These are phyloP conservation scores for Julus scanicus DNA, from an alignment of 2,888 invertebrate species.

Conservation along the genomic window DNA sequence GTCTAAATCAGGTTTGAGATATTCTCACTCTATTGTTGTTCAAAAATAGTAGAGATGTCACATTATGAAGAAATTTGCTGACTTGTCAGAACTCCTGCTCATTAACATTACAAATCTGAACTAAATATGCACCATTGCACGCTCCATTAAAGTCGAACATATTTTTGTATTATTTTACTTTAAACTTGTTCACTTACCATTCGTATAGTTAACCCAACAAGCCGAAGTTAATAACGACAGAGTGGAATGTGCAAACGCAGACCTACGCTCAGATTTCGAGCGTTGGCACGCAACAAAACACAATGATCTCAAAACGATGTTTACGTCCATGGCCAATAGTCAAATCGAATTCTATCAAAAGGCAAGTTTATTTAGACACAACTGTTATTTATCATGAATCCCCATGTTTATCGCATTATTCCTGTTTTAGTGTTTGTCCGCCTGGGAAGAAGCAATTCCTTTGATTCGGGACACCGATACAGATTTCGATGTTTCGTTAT, in stretches of 20 bases:
- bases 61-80: too few species aligned
- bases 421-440: conserved; percentile 64
- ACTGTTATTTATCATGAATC: too few species aligned
- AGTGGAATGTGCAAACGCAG: conserved; percentile 76
- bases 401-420: not conserved
- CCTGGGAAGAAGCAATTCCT: conserved; percentile 67
- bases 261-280: conserved; percentile 75
- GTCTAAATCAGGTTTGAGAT: too few species aligned
- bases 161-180: not conserved
- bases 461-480: conserved; percentile 61
- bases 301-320: conserved; percentile 73
- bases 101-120: too few species aligned
- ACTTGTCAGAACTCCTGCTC: too few species aligned
- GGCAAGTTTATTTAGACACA: conserved; percentile 62
- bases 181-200: conserved; percentile 34
- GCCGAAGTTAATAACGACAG: conserved; percentile 69
- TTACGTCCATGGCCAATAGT: conserved; percentile 74
- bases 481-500: conserved; percentile 4
- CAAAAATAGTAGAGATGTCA: too few species aligned
- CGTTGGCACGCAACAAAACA: conserved; percentile 76
- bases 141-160: not conserved
- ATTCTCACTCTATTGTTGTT: too few species aligned
- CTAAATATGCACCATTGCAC: not conserved
- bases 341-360: conserved; percentile 76
- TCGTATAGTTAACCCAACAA: conserved; percentile 67